phyloP scores from a whole-genome alignment of 2,113 vertebrate genomes.

The Opisthocomus hoazin region DNA sequence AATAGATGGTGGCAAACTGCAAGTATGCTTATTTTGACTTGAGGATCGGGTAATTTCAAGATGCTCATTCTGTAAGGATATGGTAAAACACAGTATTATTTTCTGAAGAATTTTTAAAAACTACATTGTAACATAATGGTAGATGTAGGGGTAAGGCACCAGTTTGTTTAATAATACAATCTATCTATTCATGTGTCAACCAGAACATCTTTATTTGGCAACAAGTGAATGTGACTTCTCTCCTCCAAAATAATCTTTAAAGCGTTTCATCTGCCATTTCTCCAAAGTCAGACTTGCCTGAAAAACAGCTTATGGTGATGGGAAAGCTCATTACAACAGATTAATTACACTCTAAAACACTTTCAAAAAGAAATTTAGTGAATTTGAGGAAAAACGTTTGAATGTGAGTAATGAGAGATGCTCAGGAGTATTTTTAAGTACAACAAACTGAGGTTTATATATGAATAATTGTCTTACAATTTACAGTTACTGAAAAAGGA shows the following conservation, averaged over 20 bases:
- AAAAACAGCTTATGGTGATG: not conserved
- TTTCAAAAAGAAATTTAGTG: not conserved
- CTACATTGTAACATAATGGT: not conserved
- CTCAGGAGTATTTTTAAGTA: not conserved
- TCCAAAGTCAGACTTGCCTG: not conserved
- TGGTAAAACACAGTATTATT: not conserved
- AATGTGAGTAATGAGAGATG: not conserved
- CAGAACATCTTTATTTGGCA: not conserved
- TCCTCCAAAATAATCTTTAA: not conserved
- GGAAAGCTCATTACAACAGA: not conserved
- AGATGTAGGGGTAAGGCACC: not conserved
- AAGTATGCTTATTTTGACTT: not conserved
- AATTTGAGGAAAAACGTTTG: not conserved
- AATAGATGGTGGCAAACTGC: not conserved
- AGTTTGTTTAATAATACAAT: not conserved
- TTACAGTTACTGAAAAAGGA: not conserved
- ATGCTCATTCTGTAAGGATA: not conserved
- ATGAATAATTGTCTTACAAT: not conserved
- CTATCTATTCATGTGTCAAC: not conserved
- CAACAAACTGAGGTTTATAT: not conserved
- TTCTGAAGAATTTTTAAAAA: not conserved
- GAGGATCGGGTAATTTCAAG: not conserved
- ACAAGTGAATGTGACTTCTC: not conserved
- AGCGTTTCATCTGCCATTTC: not conserved
- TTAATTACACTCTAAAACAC: not conserved